phyloP scores from a whole-genome alignment of 1,140 invertebrate genomes.

The Elymnias hypermnestra region DNA sequence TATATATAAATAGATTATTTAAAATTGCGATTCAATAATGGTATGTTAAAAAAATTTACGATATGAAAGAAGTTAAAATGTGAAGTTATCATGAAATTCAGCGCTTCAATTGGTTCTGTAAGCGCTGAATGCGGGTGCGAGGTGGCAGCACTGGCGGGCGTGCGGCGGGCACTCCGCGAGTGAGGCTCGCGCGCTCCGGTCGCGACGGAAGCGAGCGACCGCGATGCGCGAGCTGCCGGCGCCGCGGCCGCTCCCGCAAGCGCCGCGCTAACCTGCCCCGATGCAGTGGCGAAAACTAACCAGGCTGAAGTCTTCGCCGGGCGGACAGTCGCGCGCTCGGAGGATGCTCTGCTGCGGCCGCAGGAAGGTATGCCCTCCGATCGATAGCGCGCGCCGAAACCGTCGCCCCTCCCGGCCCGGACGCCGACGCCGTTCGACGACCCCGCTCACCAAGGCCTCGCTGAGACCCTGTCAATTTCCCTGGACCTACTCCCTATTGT shows the following conservation, averaged over 20 bases:
- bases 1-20: too few relatives aligned
- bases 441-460: constrained; percentile 55
- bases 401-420: constrained; percentile 65
- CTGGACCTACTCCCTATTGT: constrained; percentile 22
- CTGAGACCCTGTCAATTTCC: constrained; percentile 37
- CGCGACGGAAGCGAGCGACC: constrained; percentile 50
- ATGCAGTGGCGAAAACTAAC: constrained; percentile 86
- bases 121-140: constrained; percentile 8
- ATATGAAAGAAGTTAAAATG: too few relatives aligned
- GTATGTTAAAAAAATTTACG: too few relatives aligned
- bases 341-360: constrained; percentile 91
- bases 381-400: constrained; percentile 69
- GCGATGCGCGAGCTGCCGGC: constrained; percentile 58
- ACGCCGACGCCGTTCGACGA: constrained; percentile 69
- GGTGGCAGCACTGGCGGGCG: constrained; percentile 51
- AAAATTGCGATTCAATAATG: too few relatives aligned
- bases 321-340: constrained; percentile 84
- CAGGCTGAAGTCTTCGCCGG: constrained; percentile 82
- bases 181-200: constrained; percentile 60
- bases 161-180: constrained; percentile 55
- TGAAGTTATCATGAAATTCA: too few relatives aligned
- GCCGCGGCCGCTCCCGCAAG: constrained; percentile 56
- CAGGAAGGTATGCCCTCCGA: constrained; percentile 82
- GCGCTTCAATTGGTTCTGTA: too few relatives aligned
- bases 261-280: constrained; percentile 62